Evolutionary conservation across 64 coral and sea anemone genomes (phyloP).

Genomic region (Actinia tenebrosa): DNA sequence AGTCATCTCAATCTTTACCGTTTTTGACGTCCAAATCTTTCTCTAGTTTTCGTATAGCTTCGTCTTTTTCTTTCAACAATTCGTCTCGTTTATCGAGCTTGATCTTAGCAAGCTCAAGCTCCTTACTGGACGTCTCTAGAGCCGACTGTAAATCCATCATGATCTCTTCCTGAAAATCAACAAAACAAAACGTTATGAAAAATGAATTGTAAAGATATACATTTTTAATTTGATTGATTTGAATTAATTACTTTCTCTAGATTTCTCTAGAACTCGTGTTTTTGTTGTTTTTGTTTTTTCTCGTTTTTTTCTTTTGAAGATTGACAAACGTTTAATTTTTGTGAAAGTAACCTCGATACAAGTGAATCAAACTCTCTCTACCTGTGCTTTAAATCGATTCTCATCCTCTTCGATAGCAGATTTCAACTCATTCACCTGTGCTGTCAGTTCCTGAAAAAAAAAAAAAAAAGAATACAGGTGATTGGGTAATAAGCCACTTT

Average conservation of each 20-base stretch:
- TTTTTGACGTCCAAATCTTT: not conserved
- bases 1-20: not conserved
- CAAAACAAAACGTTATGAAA: not conserved
- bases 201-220: no score
- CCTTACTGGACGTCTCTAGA: slow-evolving; percentile 9
- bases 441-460: not conserved
- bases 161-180: not conserved
- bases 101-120: not conserved
- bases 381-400: slow-evolving; percentile 39
- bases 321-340: no score
- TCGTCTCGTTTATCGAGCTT: slow-evolving; percentile 14
- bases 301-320: no score
- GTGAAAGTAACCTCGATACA: no score
- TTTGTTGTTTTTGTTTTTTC: no score
- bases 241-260: no score
- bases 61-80: slow-evolving; percentile 2
- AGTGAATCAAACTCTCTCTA: not conserved
- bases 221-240: no score
- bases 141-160: not conserved
- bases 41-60: not conserved
- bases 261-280: no score
- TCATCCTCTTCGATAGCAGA: slow-evolving; percentile 33
- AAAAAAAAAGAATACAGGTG: no score
- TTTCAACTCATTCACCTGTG: not conserved
- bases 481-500: no score